Conservation (phyloP, 2,113 vertebrate genomes). For the Peucedramus taeniatus region DNA sequence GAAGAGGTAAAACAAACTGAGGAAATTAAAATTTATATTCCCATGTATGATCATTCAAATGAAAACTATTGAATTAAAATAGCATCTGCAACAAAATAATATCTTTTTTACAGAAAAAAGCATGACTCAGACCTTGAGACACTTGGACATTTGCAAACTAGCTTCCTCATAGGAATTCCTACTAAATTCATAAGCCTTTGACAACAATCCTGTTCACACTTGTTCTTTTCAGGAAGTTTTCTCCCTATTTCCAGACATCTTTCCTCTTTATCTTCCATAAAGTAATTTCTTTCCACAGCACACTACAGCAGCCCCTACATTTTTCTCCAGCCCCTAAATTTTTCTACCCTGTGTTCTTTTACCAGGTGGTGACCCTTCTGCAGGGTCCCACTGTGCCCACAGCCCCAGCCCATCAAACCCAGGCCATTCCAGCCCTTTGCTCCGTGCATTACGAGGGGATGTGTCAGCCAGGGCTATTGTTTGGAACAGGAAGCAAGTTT, state of each 20-base stretch:
- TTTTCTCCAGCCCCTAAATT: neutral
- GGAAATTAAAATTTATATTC: neutral
- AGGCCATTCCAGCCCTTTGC: neutral
- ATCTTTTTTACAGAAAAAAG: neutral
- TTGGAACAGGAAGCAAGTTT: constrained; percentile 54
- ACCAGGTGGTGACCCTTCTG: neutral
- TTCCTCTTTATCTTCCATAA: neutral
- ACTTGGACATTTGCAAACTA: neutral
- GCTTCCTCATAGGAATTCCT: neutral
- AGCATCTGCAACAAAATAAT: neutral
- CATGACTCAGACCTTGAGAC: neutral
- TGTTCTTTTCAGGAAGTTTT: neutral
- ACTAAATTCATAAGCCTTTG: neutral
- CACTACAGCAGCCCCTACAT: neutral
- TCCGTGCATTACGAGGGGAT: neutral
- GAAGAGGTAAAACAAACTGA: neutral
- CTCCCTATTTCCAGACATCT: neutral
- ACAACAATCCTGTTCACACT: neutral
- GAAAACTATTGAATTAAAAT: neutral
- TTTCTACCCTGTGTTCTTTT: no score
- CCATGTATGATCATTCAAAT: neutral
- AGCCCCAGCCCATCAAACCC: neutral
- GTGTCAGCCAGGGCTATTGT: constrained; percentile 59
- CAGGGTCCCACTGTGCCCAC: neutral
- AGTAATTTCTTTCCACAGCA: neutral